Percentiles rank a stretch among this genome's conserved stretches.
These are phyloP conservation scores for Halcyon senegalensis DNA, from an alignment of 2,113 vertebrate species.

Conservation along the genomic window DNA sequence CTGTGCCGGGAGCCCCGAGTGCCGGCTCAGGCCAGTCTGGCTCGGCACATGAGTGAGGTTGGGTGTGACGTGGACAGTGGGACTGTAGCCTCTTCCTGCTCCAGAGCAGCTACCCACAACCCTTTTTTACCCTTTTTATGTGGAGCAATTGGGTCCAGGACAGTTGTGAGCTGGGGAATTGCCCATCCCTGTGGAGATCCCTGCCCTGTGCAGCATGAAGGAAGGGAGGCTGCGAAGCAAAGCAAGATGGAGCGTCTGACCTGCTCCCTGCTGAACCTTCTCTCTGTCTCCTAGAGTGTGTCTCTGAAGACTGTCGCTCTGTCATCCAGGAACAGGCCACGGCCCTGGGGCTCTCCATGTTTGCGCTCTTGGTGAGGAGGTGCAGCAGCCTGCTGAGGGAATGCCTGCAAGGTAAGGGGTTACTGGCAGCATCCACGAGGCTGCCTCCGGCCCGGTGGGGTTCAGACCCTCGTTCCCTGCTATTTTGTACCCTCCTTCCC, in stretches of 20 bases:
- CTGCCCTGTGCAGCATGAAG: neutral
- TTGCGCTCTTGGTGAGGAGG: slow-evolving; percentile 88
- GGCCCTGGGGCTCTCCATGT: slow-evolving; percentile 91
- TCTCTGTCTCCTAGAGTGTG: slow-evolving; percentile 66
- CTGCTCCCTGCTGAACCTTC: neutral
- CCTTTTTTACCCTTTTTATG: accelerated
- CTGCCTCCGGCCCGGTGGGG: neutral
- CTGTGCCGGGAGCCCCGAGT: neutral
- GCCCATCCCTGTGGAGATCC: neutral
- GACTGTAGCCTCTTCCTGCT: neutral
- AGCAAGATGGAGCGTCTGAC: neutral
- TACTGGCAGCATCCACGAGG: neutral
- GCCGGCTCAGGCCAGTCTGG: neutral
- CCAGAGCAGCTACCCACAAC: neutral
- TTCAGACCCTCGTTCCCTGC: neutral
- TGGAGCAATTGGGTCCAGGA: neutral
- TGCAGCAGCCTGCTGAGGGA: slow-evolving; percentile 88
- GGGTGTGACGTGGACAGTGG: neutral
- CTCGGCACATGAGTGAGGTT: accelerated
- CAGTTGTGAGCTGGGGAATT: neutral
- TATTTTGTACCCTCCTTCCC: neutral
- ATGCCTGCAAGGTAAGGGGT: slow-evolving; percentile 80
- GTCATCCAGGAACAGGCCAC: slow-evolving; percentile 92
- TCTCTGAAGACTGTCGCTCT: slow-evolving; percentile 84
- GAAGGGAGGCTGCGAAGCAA: neutral